Evolutionary conservation across 2,888 invertebrate species (phyloP).

Genomic region (Unio delphinus): DNA sequence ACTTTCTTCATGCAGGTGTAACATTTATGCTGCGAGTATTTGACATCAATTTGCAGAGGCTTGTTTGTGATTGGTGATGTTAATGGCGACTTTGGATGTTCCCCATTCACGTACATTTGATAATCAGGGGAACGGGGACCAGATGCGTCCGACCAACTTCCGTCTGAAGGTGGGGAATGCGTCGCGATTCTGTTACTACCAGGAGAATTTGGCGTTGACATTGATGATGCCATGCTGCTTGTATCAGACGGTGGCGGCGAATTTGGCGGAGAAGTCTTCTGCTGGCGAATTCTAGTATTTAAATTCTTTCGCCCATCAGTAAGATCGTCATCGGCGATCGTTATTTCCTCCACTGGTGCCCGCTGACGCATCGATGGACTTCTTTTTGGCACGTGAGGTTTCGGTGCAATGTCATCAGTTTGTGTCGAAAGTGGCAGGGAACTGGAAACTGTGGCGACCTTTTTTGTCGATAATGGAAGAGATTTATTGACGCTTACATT

Average conservation of each 20-base stretch:
- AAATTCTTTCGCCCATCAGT: too few species aligned
- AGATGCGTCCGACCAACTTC: conserved; percentile 24
- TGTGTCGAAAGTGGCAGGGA: too few species aligned
- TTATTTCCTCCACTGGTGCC: too few species aligned
- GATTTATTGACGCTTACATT: too few species aligned
- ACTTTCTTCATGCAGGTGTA: conserved; percentile 53
- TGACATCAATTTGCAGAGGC: conserved; percentile 35
- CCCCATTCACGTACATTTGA: conserved; percentile 15
- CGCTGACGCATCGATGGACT: too few species aligned
- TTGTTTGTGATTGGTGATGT: conserved; percentile 27
- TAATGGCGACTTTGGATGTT: conserved; percentile 6
- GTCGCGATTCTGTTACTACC: conserved; percentile 22
- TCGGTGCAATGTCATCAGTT: too few species aligned
- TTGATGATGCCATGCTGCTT: conserved; percentile 35
- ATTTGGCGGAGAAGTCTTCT: conserved; percentile 14
- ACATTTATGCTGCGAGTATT: conserved; percentile 48
- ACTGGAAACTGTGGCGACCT: too few species aligned
- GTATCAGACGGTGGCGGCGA: conserved; percentile 23
- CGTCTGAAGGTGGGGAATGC: conserved; percentile 22
- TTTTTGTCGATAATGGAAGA: too few species aligned
- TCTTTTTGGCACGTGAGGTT: too few species aligned
- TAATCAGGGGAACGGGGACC: conserved; percentile 23
- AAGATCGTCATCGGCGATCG: too few species aligned
- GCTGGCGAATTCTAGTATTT: too few species aligned
- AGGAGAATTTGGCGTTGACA: conserved; percentile 43